phyloP scores from a whole-genome alignment of 2,888 invertebrate species.

The Latrodectus elegans region DNA sequence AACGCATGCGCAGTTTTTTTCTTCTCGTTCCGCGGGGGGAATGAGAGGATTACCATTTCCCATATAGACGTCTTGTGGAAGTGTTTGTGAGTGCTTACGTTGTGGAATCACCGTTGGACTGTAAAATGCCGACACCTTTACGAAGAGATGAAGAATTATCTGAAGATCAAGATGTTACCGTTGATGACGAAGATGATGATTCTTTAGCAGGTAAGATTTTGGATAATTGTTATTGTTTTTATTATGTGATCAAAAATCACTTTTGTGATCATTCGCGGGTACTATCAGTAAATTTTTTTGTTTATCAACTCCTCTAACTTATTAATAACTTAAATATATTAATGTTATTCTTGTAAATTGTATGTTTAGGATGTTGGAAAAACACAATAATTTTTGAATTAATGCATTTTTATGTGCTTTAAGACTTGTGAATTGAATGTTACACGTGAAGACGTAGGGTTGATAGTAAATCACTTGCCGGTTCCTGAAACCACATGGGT shows the following conservation, averaged over 20 bases:
- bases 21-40: slow-evolving; percentile 66
- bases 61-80: slow-evolving; percentile 62
- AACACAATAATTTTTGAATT: not conserved
- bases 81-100: slow-evolving; percentile 59
- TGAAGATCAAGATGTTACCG: slow-evolving; percentile 70
- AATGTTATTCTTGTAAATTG: not conserved
- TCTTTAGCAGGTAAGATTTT: slow-evolving; percentile 69
- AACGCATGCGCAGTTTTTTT: slow-evolving; percentile 69
- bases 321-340: not conserved
- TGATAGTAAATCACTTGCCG: slow-evolving; percentile 68
- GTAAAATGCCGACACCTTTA: slow-evolving; percentile 70
- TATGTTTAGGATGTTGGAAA: not conserved
- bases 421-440: not conserved
- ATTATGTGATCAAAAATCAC: slow-evolving; percentile 25
- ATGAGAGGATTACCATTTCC: slow-evolving; percentile 68
- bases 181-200: slow-evolving; percentile 75
- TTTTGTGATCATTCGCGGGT: slow-evolving; percentile 23
- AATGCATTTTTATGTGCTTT: not conserved
- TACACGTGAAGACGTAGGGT: slow-evolving; percentile 57
- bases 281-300: slow-evolving; percentile 20
- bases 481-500: slow-evolving; percentile 67
- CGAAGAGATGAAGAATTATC: slow-evolving; percentile 70
- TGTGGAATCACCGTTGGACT: slow-evolving; percentile 21
- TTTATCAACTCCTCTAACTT: slow-evolving; percentile 10
- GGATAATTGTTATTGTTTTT: slow-evolving; percentile 31